Evolutionary conservation across 2,888 invertebrate genomes (phyloP), one percentile per base, ranked within the genome.

Genomic region (Drosophila kuntzei): DNA sequence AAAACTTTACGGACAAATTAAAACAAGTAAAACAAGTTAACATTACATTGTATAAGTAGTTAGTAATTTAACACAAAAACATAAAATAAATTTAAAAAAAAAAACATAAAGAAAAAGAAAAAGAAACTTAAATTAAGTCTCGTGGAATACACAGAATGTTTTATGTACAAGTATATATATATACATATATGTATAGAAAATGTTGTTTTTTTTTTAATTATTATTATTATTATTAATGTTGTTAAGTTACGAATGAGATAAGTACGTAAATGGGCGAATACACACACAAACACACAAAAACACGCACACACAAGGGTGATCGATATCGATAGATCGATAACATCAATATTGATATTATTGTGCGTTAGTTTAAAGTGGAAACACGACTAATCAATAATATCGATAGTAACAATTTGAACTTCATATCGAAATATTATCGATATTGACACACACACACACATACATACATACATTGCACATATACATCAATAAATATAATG

Each of bases 11-110:
- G 83, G 82, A 91, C 90, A 89, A 90, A 87, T 90, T 90, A 90
- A 90, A 90, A 83, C 84, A 89, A 89, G 90, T 89, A 91, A 90
- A 91, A 91, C 88, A 91, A 90, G 90, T 90, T 90, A 90, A 90
- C 90, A 90, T 90, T 90, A 90, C 90, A 90, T 91, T 87, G 82
- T 90, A 90, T 91, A 90, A 90, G 90, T 90, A 90, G 90, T 91
- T 91, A 91, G 91, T 90, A 90, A 91, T 89, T 88, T 80, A 81
- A 89, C 90, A 80, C 78, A 69, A 83, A 57, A 71, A 64, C 82
- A 55, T 47, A 69, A 71, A 54, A 20, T 11, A 1, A 27, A 27
- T 9, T 27, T 27, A 47, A 18, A 47, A 47, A 29, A 11, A 29
- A 16, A 32, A 47, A 27, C 44, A 27, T 3, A 14, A 72, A 22